Conservation (phyloP, 2,888 invertebrate genomes). For the Conchocele bisecta region DNA sequence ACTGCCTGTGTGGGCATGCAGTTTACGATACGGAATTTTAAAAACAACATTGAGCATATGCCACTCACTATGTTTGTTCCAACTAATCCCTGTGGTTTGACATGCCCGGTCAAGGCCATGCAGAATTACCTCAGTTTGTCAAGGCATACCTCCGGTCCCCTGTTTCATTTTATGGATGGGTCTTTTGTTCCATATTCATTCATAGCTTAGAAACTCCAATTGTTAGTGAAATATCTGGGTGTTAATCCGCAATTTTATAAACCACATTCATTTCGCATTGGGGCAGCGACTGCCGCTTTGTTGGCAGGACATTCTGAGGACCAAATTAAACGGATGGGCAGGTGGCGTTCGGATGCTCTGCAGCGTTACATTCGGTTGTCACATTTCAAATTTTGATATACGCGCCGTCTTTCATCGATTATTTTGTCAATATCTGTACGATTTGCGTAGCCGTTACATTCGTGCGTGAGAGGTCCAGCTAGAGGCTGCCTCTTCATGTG, state of each 20-base stretch:
- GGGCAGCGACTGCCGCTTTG: not conserved
- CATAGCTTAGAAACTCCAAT: not conserved
- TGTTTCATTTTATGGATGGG: not conserved
- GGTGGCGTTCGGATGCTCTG: too few relatives aligned
- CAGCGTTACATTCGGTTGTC: too few relatives aligned
- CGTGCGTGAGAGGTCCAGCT: too few relatives aligned
- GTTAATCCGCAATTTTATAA: not conserved
- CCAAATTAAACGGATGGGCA: too few relatives aligned
- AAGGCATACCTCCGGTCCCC: not conserved
- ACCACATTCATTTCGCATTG: constrained; percentile 3
- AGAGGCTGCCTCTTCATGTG: too few relatives aligned
- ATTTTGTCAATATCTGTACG: too few relatives aligned
- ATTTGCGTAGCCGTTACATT: too few relatives aligned
- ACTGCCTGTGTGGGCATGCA: not conserved
- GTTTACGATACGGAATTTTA: not conserved
- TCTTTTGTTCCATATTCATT: not conserved
- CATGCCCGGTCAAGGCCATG: not conserved
- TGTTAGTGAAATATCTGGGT: not conserved
- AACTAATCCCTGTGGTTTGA: not conserved
- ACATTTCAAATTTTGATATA: too few relatives aligned
- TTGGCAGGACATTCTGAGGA: too few relatives aligned
- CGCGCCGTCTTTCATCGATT: too few relatives aligned
- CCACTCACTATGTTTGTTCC: not conserved
- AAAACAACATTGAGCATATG: not conserved
- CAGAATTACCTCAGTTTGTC: not conserved